These are phyloP conservation scores for Paelopatides confundens DNA, from an alignment of 53 echinoderm and acorn worm species.

Conservation along the genomic window DNA sequence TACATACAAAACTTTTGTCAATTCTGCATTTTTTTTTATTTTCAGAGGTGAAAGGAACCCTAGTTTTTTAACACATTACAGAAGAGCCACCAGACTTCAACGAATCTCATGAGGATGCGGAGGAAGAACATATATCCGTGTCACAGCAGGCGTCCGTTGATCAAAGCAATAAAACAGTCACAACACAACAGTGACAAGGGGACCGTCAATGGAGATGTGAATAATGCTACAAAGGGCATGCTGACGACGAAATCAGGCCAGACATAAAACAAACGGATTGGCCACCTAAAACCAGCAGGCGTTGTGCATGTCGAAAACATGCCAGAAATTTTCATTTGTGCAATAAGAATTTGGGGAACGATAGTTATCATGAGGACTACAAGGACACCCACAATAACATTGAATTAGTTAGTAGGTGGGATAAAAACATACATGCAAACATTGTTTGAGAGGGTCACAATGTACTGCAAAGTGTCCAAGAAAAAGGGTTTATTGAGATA, in stretches of 20 bases:
- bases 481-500: not conserved
- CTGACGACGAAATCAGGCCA: no score
- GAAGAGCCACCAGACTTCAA: constrained; percentile 44
- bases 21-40: not conserved
- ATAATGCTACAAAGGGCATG: not conserved
- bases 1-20: no score
- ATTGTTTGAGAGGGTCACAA: not conserved
- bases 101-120: constrained; percentile 17
- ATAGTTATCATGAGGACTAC: not conserved
- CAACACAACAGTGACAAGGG: not conserved
- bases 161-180: constrained; percentile 39
- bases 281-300: no score
- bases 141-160: constrained; percentile 48
- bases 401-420: no score
- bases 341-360: not conserved
- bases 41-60: constrained; percentile 35
- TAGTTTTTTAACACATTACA: constrained; percentile 12
- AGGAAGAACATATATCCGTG: constrained; percentile 39
- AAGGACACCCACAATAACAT: not conserved
- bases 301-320: not conserved
- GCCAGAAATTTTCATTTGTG: not conserved
- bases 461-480: no score
- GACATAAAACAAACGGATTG: not conserved
- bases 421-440: not conserved
- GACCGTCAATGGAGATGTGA: constrained; percentile 44